Percentiles rank a stretch among this genome's conserved stretches.
Evolutionary conservation across 2,113 vertebrate genomes (phyloP).

Genomic region (Ornithorhynchus anatinus): DNA sequence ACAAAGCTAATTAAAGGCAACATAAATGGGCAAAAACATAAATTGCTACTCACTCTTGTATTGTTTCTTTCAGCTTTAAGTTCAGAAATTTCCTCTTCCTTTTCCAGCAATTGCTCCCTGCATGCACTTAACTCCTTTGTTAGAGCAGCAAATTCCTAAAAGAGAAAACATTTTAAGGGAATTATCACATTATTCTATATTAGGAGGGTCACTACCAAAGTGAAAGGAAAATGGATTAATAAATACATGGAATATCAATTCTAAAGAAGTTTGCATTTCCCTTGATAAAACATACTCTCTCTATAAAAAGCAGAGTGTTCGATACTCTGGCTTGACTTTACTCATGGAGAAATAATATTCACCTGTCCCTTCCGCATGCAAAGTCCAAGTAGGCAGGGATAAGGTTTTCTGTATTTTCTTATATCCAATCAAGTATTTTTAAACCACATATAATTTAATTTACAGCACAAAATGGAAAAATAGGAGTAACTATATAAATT

Average conservation of each 20-base stretch:
- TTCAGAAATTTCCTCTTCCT: slow-evolving; percentile 98
- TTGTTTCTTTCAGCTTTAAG: slow-evolving; percentile 99
- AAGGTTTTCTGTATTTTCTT: too few species aligned
- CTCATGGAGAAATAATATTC: too few species aligned
- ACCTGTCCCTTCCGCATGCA: too few species aligned
- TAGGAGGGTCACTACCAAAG: not conserved
- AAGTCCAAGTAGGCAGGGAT: too few species aligned
- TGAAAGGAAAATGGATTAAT: not conserved
- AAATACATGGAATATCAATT: not conserved
- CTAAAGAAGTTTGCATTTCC: not conserved
- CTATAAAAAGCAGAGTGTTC: too few species aligned
- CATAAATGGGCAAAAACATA: not conserved
- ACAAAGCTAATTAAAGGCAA: not conserved
- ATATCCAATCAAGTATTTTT: too few species aligned
- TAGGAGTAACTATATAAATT: too few species aligned
- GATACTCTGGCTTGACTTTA: too few species aligned
- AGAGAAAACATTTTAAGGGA: not conserved
- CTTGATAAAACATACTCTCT: not conserved
- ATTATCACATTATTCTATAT: not conserved
- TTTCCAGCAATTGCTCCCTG: slow-evolving; percentile 95
- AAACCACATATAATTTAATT: too few species aligned
- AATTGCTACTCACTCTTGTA: slow-evolving; percentile 82
- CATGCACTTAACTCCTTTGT: slow-evolving; percentile 97
- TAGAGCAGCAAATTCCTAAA: slow-evolving; percentile 95
- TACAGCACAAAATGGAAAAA: too few species aligned